phyloP scores from a whole-genome alignment of 2,888 invertebrate species.

The Sphinx pinastri region DNA sequence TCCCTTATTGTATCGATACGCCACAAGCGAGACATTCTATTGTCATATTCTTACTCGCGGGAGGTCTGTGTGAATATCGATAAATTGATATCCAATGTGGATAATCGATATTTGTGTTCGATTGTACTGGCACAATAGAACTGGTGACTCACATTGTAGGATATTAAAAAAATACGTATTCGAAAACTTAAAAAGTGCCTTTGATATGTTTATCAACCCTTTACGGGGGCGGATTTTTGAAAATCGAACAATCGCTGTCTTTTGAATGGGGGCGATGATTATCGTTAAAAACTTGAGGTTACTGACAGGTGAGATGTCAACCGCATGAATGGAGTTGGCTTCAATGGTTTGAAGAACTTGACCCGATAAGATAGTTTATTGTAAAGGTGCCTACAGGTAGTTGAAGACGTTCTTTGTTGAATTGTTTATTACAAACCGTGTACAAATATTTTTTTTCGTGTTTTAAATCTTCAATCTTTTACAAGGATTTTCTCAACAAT shows the following conservation, averaged over 20 bases:
- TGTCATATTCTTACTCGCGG: conserved; percentile 56
- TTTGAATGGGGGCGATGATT: conserved; percentile 75
- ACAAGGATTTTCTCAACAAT: not conserved
- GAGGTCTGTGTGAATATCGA: conserved; percentile 69
- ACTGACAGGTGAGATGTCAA: conserved; percentile 82
- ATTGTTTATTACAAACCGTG: conserved; percentile 42
- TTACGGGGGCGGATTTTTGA: conserved; percentile 71
- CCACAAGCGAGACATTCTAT: conserved; percentile 35
- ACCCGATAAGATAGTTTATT: conserved; percentile 67
- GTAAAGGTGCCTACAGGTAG: conserved; percentile 49
- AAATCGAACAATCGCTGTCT: conserved; percentile 68
- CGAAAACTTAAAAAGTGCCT: conserved; percentile 60
- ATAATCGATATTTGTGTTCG: conserved; percentile 74
- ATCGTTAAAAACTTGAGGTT: conserved; percentile 74
- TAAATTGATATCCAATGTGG: conserved; percentile 68
- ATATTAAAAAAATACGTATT: conserved; percentile 74
- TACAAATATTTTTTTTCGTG: conserved; percentile 32
- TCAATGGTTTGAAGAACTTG: conserved; percentile 62
- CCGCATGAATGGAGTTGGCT: conserved; percentile 55
- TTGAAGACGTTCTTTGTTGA: conserved; percentile 50
- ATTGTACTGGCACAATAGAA: conserved; percentile 71
- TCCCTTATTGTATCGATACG: conserved; percentile 35
- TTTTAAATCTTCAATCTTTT: conserved; percentile 26
- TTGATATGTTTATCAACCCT: conserved; percentile 83
- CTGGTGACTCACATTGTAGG: conserved; percentile 63